phyloP scores from a whole-genome alignment of 1,140 invertebrate genomes.

The Bombus difficillimus region DNA sequence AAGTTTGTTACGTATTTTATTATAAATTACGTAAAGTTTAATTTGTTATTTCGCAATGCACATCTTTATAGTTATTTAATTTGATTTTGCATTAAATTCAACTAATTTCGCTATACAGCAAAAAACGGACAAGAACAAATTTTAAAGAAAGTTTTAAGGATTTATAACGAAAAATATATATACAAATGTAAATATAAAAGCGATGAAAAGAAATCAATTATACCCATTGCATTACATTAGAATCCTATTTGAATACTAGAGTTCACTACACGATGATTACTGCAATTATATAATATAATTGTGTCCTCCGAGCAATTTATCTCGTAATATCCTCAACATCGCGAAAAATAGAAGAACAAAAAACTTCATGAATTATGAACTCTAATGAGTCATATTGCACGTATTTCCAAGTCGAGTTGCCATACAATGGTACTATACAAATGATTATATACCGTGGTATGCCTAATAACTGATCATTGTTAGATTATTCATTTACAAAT shows the following conservation, averaged over 20 bases:
- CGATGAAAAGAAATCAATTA: not conserved
- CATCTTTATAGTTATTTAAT: not conserved
- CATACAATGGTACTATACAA: not conserved
- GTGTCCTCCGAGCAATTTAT: not conserved
- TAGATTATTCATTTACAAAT: not conserved
- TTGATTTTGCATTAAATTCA: not conserved
- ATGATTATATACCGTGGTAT: conserved; percentile 1
- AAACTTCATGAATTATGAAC: conserved; percentile 5
- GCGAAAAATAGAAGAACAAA: not conserved
- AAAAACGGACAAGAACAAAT: not conserved
- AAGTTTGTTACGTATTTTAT: not conserved
- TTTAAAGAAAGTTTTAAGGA: not conserved
- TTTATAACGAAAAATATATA: not conserved
- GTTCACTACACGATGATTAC: conserved; percentile 1
- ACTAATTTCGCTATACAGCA: not conserved
- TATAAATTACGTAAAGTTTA: not conserved
- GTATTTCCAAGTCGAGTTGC: not conserved
- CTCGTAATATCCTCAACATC: not conserved
- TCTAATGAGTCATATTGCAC: not conserved
- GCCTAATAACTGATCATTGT: not conserved
- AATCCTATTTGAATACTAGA: not conserved
- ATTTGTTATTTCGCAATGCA: not conserved
- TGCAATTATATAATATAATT: not conserved
- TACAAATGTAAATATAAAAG: too few species aligned
- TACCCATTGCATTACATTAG: not conserved